Conservation (phyloP, 2,113 vertebrate species). For the Tyto alba region DNA sequence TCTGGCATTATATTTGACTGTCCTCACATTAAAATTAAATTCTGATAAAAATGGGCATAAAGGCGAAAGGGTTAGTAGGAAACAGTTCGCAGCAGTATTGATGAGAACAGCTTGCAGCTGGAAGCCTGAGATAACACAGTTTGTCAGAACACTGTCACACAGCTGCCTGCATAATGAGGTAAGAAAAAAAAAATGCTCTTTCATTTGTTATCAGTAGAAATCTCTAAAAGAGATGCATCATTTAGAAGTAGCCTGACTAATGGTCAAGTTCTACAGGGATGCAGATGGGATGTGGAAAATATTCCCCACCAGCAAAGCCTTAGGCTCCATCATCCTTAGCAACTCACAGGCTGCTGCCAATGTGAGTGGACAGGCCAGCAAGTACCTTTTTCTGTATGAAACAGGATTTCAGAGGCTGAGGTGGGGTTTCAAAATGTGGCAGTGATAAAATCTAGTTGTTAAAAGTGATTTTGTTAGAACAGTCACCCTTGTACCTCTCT, state of each 20-base stretch:
- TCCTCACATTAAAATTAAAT: slow-evolving; percentile 47
- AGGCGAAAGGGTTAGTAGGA: slow-evolving; percentile 62
- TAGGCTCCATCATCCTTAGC: slow-evolving; percentile 1
- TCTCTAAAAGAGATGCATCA: slow-evolving; percentile 60
- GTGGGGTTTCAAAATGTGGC: background rate
- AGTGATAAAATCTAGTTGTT: background rate
- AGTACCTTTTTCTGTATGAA: background rate
- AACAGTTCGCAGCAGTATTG: slow-evolving; percentile 70
- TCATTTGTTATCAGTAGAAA: slow-evolving; percentile 69
- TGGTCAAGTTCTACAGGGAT: slow-evolving; percentile 53
- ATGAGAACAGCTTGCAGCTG: slow-evolving; percentile 76
- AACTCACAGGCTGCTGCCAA: background rate
- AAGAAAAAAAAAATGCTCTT: slow-evolving; percentile 44
- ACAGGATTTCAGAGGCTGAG: background rate
- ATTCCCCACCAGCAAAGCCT: slow-evolving; percentile 6
- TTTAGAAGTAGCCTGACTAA: slow-evolving; percentile 69
- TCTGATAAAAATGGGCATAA: slow-evolving; percentile 11
- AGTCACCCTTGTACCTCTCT: background rate
- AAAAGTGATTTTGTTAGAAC: background rate
- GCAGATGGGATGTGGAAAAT: slow-evolving; percentile 33
- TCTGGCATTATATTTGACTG: slow-evolving; percentile 41
- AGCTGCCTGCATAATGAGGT: slow-evolving; percentile 79
- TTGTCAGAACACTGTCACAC: slow-evolving; percentile 75
- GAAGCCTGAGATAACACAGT: slow-evolving; percentile 79
- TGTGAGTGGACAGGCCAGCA: background rate